Evolutionary conservation across 2,797 vertebrate genomes (phyloP).

Genomic region (Mionectes olivaceus): DNA sequence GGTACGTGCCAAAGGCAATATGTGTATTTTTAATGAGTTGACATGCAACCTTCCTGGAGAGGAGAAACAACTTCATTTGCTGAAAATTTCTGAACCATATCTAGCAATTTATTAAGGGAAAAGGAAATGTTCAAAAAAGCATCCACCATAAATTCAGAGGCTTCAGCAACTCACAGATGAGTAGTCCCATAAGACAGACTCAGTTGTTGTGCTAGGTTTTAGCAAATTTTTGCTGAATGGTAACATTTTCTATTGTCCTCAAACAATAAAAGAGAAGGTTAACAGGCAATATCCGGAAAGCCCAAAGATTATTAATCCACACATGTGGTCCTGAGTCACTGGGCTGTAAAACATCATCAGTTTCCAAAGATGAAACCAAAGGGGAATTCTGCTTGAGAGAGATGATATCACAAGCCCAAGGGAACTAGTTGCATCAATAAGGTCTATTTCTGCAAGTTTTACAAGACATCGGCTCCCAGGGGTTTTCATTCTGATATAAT

Average conservation of each 20-base stretch:
- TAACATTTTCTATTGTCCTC: conserved; percentile 46
- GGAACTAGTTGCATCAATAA: conserved; percentile 26
- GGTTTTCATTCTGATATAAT: not conserved
- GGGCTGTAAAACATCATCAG: conserved; percentile 44
- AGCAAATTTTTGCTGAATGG: conserved; percentile 34
- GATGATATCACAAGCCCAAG: conserved; percentile 51
- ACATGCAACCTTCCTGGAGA: conserved; percentile 56
- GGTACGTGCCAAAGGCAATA: conserved; percentile 70
- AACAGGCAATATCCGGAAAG: conserved; percentile 36
- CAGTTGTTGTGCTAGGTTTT: not conserved
- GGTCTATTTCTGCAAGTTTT: conserved; percentile 52
- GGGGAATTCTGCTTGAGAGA: conserved; percentile 46
- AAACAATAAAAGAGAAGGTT: conserved; percentile 61
- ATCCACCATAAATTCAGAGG: not conserved
- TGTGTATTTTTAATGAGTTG: conserved; percentile 67
- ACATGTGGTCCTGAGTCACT: conserved; percentile 63
- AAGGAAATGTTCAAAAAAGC: not conserved
- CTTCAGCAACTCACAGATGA: not conserved
- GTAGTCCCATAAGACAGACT: not conserved
- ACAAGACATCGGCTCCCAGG: not conserved
- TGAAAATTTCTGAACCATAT: conserved; percentile 8
- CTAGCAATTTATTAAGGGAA: conserved; percentile 37
- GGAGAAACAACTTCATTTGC: conserved; percentile 54
- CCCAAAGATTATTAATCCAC: conserved; percentile 33
- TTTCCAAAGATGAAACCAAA: conserved; percentile 56